Percentiles rank a stretch among this genome's conserved stretches.
These are phyloP conservation scores for Synanceia verrucosa DNA, from an alignment of 2,797 vertebrate genomes.

Conservation along the genomic window DNA sequence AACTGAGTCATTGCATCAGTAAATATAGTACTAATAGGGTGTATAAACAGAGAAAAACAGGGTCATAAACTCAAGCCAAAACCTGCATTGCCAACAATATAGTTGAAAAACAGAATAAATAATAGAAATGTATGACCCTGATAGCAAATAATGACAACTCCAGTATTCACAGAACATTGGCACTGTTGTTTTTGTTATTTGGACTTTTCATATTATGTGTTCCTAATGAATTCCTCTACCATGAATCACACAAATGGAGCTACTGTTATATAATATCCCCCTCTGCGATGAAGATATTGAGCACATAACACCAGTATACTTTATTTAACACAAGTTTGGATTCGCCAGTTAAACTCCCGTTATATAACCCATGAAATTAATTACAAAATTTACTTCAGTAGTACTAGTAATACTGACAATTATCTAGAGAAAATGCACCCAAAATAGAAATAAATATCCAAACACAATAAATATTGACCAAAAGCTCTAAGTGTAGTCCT, in stretches of 20 bases:
- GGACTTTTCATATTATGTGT: too few relatives aligned
- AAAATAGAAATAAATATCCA: too few relatives aligned
- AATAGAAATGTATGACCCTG: neutral
- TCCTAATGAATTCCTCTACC: neutral
- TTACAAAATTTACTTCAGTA: too few relatives aligned
- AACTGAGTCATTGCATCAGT: slow-evolving; percentile 27
- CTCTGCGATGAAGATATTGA: neutral
- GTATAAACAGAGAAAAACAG: slow-evolving; percentile 13
- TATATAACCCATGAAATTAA: too few relatives aligned
- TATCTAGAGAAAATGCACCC: too few relatives aligned
- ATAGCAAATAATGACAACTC: neutral
- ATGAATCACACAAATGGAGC: neutral
- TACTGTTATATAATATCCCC: too few relatives aligned
- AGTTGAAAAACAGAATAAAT: neutral
- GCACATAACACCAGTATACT: neutral
- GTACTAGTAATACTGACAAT: too few relatives aligned
- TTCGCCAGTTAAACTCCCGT: too few relatives aligned
- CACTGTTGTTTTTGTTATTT: neutral
- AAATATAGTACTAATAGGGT: slow-evolving; percentile 20
- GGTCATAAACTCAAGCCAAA: neutral
- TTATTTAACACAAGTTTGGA: too few relatives aligned
- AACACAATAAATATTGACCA: too few relatives aligned
- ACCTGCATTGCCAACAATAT: neutral
- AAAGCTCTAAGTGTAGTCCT: too few relatives aligned
- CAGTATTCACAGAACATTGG: neutral